A percentile compares a stretch with the other conserved stretches of the same genome.
Evolutionary conservation across 2,888 invertebrate species (phyloP).

Genomic region (Microchrysa polita): DNA sequence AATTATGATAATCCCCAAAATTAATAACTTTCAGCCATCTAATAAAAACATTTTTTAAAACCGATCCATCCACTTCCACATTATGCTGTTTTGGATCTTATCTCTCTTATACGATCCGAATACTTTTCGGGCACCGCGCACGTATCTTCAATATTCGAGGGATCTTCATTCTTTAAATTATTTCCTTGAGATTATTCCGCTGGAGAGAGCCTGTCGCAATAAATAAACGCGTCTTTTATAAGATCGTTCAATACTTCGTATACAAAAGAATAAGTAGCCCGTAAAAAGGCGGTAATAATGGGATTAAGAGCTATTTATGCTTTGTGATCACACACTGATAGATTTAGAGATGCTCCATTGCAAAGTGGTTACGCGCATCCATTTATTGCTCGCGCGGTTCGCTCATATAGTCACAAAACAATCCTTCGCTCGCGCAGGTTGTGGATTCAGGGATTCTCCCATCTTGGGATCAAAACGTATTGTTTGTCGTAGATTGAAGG

Average conservation of each 20-base stretch:
- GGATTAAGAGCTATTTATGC: constrained; percentile 53
- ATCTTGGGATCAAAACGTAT: constrained; percentile 17
- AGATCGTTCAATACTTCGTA: constrained; percentile 33
- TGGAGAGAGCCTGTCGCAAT: constrained; percentile 27
- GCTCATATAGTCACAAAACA: no score
- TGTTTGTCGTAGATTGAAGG: constrained; percentile 38
- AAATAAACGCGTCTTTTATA: constrained; percentile 37
- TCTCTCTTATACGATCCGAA: not conserved
- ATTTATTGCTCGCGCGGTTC: not conserved
- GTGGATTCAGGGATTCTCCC: not conserved
- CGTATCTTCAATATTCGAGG: constrained; percentile 8
- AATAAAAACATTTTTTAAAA: not conserved
- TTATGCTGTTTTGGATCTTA: not conserved
- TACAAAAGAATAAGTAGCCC: constrained; percentile 43
- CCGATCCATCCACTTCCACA: not conserved
- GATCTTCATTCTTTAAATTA: constrained; percentile 7
- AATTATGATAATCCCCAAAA: constrained; percentile 50
- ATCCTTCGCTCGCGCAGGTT: no score
- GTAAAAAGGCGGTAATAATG: constrained; percentile 51
- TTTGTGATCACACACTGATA: constrained; percentile 52
- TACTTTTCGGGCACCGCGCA: not conserved
- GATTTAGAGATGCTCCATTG: constrained; percentile 51
- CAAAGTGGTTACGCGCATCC: constrained; percentile 10
- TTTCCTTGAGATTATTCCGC: constrained; percentile 29
- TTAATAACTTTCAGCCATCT: constrained; percentile 53